phyloP scores from a whole-genome alignment of 2,113 vertebrate species.

The Megatriorchis doriae region DNA sequence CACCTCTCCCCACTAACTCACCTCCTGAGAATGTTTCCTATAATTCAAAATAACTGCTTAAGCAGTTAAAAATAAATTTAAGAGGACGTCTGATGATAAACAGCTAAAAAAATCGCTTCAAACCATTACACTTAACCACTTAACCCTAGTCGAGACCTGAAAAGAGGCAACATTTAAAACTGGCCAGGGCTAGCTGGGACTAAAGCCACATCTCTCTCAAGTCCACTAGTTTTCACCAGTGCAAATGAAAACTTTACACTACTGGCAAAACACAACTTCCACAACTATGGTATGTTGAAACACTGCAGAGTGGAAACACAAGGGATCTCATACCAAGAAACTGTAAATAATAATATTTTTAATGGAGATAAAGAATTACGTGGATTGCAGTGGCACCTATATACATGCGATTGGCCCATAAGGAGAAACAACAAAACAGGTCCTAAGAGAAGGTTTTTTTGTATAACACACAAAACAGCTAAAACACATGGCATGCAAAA shows the following conservation, averaged over 20 bases:
- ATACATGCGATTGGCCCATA: not conserved
- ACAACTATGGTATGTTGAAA: not conserved
- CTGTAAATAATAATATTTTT: not conserved
- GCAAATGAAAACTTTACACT: not conserved
- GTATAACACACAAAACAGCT: not conserved
- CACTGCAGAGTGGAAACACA: not conserved
- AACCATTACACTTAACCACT: not conserved
- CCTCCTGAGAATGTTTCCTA: not conserved
- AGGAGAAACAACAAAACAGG: not conserved
- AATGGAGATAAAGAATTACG: not conserved
- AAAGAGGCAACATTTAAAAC: not conserved
- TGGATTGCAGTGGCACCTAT: not conserved
- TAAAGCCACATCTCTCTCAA: not conserved
- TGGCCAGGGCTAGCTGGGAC: not conserved
- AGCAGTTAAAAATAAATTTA: conserved; percentile 27
- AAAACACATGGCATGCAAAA: not conserved
- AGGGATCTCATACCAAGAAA: not conserved
- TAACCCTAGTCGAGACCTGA: not conserved
- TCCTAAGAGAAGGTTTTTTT: not conserved
- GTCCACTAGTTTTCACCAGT: not conserved
- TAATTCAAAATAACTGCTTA: conserved; percentile 21
- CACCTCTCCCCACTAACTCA: not conserved
- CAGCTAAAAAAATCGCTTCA: not conserved
- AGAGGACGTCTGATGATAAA: not conserved
- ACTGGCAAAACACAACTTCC: not conserved